Base-by-base conservation (phyloP, 2,113 vertebrate genomes). In the Microtus richardsoni region DNA sequence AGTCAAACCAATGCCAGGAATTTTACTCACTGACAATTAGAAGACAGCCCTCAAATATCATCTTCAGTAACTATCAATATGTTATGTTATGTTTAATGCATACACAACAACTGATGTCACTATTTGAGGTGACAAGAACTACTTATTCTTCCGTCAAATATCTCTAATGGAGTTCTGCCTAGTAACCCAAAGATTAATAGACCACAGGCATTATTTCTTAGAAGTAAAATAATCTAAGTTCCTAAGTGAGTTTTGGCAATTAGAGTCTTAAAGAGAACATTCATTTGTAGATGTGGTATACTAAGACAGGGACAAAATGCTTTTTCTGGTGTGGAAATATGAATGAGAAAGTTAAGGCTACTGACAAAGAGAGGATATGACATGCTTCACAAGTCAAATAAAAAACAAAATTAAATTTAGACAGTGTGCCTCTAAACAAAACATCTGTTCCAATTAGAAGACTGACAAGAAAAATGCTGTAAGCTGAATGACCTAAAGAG, bases 281-380 rank as follows among this genome's bases (percentile, higher is more conserved):
- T 17, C 16, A 60, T 83, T 83, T 88, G 39, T n/a, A 70, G 19
- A 47, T 66, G 68, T 2, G 33, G 79, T 58, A 4, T 49, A 75
- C 7, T n/a, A 47, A 12, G 4, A 77, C 0, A 2, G 12, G 13
- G 5, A 14, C 24, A 17, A 3, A 36, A 24, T 7, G 1, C 2
- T 36, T 36, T 89, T 80, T 68, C 39, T 62, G 4, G 10, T 33
- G 9, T 66, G 33, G 17, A 71, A 22, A 86, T 44, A 79, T 17
- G 75, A 62, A 28, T 62, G 11, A 74, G 73, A 71, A 54, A 54
- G 22, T n/a, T 4, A 52, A 12, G 49, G 36, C 5, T 33, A 30
- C 1, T n/a, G 64, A 79, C 58, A 75, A 70, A 6, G 39, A 54
- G 26, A 41, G 8, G 14, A 41, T 54, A 4, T 28, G 14, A 54